A percentile compares a stretch with the other conserved stretches of the same genome.
Evolutionary conservation across 2,888 invertebrate genomes (phyloP).

Genomic region (Lottia gigantea): DNA sequence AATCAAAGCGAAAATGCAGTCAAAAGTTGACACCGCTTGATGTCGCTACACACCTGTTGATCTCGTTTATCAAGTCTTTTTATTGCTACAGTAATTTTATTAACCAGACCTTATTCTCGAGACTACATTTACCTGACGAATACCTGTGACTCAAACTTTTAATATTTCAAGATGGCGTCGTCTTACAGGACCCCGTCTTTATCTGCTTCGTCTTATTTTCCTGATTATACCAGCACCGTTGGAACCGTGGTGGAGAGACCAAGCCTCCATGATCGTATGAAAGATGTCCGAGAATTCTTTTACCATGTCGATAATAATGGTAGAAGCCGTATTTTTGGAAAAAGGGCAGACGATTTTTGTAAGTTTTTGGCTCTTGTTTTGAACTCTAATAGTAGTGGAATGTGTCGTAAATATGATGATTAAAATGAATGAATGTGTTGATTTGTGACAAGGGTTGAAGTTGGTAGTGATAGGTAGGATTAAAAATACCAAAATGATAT

Average conservation of each 20-base stretch:
- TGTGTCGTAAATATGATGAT: no score
- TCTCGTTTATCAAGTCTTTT: neutral
- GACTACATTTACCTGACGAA: neutral
- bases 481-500: no score
- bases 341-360: neutral
- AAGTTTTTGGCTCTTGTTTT: neutral
- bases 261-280: neutral
- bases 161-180: slow-evolving; percentile 2
- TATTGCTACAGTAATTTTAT: neutral
- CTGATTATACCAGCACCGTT: neutral
- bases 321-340: neutral
- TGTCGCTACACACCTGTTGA: neutral
- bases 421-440: no score
- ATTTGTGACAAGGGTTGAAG: no score
- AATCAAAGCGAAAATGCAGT: no score
- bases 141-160: neutral
- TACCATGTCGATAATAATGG: neutral
- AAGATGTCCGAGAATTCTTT: neutral
- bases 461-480: no score
- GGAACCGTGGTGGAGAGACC: neutral
- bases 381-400: no score
- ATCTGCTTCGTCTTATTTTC: neutral
- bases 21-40: neutral
- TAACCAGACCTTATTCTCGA: neutral
- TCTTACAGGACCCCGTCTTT: neutral